Base-by-base conservation (phyloP, 2,797 vertebrate species). In the Sitta carolinensis region DNA sequence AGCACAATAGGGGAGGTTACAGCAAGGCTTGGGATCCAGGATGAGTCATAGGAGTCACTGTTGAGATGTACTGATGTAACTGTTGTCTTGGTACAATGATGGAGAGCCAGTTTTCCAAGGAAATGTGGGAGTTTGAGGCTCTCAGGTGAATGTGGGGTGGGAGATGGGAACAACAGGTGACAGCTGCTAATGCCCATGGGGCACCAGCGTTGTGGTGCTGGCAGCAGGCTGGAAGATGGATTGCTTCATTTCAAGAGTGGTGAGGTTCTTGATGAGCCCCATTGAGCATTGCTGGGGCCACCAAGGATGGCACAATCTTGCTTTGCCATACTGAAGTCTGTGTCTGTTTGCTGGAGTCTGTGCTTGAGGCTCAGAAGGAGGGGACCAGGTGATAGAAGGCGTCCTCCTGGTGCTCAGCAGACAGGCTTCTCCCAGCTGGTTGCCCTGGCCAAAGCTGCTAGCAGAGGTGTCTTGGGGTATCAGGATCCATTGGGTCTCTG, bases 221-320 rank as follows among this genome's bases (percentile, higher is more conserved):
- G 25, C 52, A 58, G 0, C 62, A 62, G 57, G 12, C 61, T 78
- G 62, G 43, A 47, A 73, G 34, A 23, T 10, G 2, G 42, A 48
- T 74, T 2, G 1, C 29, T 38, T 36, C 20, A 11, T 87, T 93
- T 86, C 48, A 45, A 36, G 32, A 77, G 57, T 36, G 52, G 12
- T 15, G 48, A 62, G 34, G 43, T 16, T 74, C 57, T 43, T 73
- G 26, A 22, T 73, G 42, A 68, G 43, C 26, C 8, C 54, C 11
- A 10, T 17, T 0, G 0, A 50, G 21, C 1, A 0, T 78, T 89
- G 87, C 48, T 82, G 30, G 30, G 29, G 40, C 52, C 23, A 20
- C 52, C 16, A 30, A 63, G 43, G 51, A 40, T 80, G 59, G 27
- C 1, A 0, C 0, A 5, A 47, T 72, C 30, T 63, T 77, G n/a